Conservation (phyloP, 2,797 vertebrate species). For the Chiroxiphia lanceolata region DNA sequence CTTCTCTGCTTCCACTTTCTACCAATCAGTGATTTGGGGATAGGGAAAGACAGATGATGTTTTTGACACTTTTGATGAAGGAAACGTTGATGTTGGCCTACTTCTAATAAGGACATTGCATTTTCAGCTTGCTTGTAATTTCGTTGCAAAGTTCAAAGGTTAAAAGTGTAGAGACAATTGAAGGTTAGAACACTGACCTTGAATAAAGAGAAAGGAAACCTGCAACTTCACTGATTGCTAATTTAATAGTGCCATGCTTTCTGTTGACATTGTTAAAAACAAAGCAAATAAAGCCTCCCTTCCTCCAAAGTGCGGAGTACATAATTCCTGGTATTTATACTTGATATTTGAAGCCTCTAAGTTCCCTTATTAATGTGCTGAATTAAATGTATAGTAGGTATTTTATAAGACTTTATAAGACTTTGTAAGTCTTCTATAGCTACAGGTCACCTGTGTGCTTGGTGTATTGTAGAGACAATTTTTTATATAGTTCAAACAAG, state of each 20-base stretch:
- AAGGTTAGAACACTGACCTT: not conserved
- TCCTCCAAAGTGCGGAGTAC: not conserved
- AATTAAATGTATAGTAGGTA: not conserved
- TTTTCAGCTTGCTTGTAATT: conserved; percentile 4
- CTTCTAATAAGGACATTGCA: not conserved
- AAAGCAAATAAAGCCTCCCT: not conserved
- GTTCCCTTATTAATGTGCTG: not conserved
- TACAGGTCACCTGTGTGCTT: not conserved
- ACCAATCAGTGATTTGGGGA: not conserved
- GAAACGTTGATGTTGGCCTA: not conserved
- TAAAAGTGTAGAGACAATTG: not conserved
- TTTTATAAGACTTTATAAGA: not conserved
- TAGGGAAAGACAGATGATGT: not conserved
- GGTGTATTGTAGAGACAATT: not conserved
- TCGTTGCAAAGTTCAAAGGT: not conserved
- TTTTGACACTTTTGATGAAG: not conserved
- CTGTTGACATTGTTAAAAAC: not conserved
- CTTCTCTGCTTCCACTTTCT: not conserved
- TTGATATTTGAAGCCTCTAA: not conserved
- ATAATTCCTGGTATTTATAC: not conserved
- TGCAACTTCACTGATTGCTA: not conserved
- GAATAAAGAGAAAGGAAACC: not conserved
- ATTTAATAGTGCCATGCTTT: not conserved
- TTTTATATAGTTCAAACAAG: not conserved
- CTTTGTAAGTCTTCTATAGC: not conserved